Conservation (phyloP, 92 coral and sea anemone genomes). For the Montipora capitata region DNA sequence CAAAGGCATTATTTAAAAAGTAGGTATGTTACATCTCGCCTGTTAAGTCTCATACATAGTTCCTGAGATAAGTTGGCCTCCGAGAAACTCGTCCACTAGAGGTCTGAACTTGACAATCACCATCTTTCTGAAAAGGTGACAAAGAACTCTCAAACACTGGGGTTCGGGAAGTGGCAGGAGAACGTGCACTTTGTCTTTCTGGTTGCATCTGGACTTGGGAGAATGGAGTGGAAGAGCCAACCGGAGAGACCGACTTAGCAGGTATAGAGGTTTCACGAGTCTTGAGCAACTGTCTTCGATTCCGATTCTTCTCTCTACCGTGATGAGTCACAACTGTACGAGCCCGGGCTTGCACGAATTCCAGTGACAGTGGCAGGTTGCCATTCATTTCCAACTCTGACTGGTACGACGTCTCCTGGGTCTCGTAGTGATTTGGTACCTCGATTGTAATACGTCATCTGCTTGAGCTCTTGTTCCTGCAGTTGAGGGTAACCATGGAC, state of each 20-base stretch:
- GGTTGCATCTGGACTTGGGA: neutral
- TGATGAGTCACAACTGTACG: neutral
- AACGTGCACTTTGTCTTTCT: neutral
- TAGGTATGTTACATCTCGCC: conserved; percentile 21
- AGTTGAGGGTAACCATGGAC: neutral
- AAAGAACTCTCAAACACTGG: neutral
- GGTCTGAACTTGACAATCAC: neutral
- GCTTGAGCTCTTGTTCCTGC: conserved; percentile 19
- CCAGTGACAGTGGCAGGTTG: conserved; percentile 11
- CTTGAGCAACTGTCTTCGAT: conserved; percentile 2
- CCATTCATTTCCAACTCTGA: conserved; percentile 12
- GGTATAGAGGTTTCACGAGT: neutral
- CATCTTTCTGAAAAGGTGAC: neutral
- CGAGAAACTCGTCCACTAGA: neutral
- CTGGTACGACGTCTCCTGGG: neutral
- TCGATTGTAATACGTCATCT: neutral
- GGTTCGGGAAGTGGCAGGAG: neutral
- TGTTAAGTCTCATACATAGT: neutral
- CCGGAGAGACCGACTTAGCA: neutral
- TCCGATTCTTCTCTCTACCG: conserved; percentile 3
- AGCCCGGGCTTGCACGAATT: neutral
- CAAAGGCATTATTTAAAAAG: too few relatives aligned
- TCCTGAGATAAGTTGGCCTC: conserved; percentile 6
- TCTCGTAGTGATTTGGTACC: neutral
- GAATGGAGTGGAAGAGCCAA: neutral